A percentile compares a stretch with the other conserved stretches of the same genome.
Evolutionary conservation across 2,113 vertebrate species (phyloP).

Genomic region (Dipodomys spectabilis): DNA sequence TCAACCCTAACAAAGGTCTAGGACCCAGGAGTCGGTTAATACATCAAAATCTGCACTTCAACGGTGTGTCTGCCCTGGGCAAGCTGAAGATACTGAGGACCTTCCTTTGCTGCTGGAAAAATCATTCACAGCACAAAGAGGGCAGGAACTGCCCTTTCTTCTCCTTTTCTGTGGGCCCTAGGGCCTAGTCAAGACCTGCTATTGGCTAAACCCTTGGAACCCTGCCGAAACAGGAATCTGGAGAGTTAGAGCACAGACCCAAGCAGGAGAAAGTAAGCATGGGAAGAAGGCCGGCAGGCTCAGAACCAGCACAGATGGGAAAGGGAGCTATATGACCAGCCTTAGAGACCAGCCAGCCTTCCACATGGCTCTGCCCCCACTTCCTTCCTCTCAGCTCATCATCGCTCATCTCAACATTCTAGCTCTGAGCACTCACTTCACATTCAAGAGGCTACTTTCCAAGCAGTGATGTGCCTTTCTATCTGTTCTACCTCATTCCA

Average conservation of each 20-base stretch:
- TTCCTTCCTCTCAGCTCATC: not conserved
- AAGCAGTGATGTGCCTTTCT: not conserved
- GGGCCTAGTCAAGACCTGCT: not conserved
- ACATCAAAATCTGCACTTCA: not conserved
- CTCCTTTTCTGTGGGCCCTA: not conserved
- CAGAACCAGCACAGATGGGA: not conserved
- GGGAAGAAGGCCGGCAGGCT: not conserved
- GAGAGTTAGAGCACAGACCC: not conserved
- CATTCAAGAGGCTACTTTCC: not conserved
- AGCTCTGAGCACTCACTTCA: not conserved
- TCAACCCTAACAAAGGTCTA: not conserved
- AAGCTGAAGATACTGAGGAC: not conserved
- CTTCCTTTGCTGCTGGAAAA: conserved; percentile 12
- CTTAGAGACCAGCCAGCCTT: not conserved
- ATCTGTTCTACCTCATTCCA: not conserved
- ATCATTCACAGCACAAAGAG: not conserved
- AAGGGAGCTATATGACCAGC: not conserved
- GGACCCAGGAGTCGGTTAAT: no score
- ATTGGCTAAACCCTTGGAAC: not conserved
- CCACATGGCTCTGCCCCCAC: not conserved
- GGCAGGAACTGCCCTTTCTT: not conserved
- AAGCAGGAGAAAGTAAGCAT: not conserved
- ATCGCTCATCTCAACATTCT: not conserved
- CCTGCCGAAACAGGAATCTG: not conserved
- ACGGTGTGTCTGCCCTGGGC: not conserved